phyloP scores from a whole-genome alignment of 2,888 invertebrate genomes.

The Rugalucina vietnamica region DNA sequence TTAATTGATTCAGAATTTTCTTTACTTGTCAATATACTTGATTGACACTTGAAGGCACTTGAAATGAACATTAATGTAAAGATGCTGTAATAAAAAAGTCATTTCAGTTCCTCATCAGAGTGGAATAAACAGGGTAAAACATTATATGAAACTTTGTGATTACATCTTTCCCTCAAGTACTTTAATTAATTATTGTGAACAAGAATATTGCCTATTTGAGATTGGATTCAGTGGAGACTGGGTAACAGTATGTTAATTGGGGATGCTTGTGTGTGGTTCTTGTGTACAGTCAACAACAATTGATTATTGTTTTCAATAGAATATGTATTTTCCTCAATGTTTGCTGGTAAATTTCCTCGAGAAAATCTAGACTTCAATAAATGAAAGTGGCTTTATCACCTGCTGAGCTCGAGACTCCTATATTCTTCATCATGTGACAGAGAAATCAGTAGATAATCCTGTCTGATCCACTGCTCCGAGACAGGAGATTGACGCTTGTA shows the following conservation, averaged over 20 bases:
- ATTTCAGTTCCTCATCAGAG: not conserved
- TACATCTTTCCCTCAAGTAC: not conserved
- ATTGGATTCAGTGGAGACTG: too few species aligned
- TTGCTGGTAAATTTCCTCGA: too few species aligned
- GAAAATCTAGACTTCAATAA: too few species aligned
- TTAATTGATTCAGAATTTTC: not conserved
- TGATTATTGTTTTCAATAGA: too few species aligned
- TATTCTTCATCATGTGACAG: not conserved
- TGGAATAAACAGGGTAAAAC: not conserved
- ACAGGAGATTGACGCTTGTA: too few species aligned
- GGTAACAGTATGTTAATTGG: too few species aligned
- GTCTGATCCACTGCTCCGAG: not conserved
- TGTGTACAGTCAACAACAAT: too few species aligned
- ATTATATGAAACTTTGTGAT: not conserved
- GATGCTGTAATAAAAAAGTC: not conserved
- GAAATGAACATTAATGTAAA: not conserved
- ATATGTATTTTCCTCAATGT: too few species aligned
- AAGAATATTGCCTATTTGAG: too few species aligned
- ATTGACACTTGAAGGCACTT: constrained; percentile 2
- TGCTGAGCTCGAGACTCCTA: not conserved
- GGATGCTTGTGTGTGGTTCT: too few species aligned
- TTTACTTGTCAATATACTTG: not conserved
- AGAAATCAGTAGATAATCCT: not conserved
- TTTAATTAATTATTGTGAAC: not conserved
- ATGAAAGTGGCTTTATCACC: too few species aligned